Base-by-base conservation (phyloP, 2,888 invertebrate genomes). In the Horisme vitalbata region DNA sequence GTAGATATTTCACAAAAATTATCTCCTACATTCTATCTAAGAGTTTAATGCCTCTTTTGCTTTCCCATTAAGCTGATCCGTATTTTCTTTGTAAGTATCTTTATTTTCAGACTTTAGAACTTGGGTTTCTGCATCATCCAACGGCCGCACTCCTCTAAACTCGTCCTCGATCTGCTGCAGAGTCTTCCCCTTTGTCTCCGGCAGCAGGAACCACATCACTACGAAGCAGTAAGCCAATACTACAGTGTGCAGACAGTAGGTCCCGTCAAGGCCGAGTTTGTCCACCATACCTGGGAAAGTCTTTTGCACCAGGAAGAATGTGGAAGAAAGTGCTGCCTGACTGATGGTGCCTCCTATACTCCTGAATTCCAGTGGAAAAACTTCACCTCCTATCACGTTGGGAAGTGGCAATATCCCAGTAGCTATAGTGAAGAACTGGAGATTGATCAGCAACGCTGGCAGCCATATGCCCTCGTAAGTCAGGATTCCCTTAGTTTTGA, bases 311-410 rank as follows among this genome's bases (percentile, higher is more conserved):
- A 90, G 11, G 59, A 94, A 94, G 52, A 91, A 91, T 30, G 92
- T 86, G 1, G 86, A 60, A 33, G 92, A 92, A 9, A 90, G 87
- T 3, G 91, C 85, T 24, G 91, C 87, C 11, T 92, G 78, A 8
- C 92, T 91, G 6, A 93, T 77, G 0, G 92, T 92, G 1, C 93
- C 91, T 1, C 93, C 93, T 0, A 92, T 71, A 12, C 92, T 92
- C 35, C 93, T 83, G 33, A 90, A 90, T 33, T 89, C 85, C 14
- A 91, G 77, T 1, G 94, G 90, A 53, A 93, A 93, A 0, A 94
- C 83, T 66, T 95, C 94, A 0, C 94, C 94, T 21, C 92, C 91
- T 75, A 95, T 91, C 3, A 93, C 91, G 82, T 93, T 93, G 0
- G 94, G 94, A 45, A 95, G 60, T 0, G 94, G 93, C 4, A 92